These are phyloP conservation scores for Podarcis raffonei DNA, from an alignment of 2,113 vertebrate species.

Conservation along the genomic window DNA sequence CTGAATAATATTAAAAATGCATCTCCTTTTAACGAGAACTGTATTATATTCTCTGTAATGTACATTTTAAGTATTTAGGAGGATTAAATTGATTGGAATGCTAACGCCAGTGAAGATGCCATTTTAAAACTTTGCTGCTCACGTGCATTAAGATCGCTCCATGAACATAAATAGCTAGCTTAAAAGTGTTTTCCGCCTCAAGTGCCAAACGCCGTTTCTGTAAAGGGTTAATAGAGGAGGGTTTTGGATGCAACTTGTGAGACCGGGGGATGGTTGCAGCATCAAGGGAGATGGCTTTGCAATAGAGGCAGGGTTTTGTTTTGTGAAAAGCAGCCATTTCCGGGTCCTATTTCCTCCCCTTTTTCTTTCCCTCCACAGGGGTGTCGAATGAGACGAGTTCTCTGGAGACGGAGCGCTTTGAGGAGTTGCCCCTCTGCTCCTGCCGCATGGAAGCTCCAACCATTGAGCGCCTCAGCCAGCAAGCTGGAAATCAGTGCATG, in stretches of 20 bases:
- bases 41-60: no score
- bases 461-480: conserved; percentile 81
- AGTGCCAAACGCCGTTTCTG: background rate
- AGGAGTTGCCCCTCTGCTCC: conserved; percentile 91
- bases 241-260: background rate
- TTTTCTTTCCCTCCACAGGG: conserved; percentile 46
- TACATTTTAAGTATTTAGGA: no score
- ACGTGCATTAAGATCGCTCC: no score
- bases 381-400: conserved; percentile 85
- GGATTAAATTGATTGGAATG: no score
- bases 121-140: no score
- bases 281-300: background rate
- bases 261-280: background rate
- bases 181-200: background rate
- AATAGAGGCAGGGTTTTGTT: background rate
- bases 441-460: conserved; percentile 94
- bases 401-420: conserved; percentile 86
- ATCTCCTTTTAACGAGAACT: no score
- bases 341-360: background rate
- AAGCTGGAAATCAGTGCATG: conserved; percentile 85
- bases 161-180: no score
- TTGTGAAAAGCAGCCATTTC: background rate
- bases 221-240: background rate
- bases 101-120: no score
- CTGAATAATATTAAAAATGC: no score